Percentiles rank a stretch among this genome's conserved stretches.
phyloP scores from a whole-genome alignment of 2,797 vertebrate species.

The Pangasius sanitwongsei region DNA sequence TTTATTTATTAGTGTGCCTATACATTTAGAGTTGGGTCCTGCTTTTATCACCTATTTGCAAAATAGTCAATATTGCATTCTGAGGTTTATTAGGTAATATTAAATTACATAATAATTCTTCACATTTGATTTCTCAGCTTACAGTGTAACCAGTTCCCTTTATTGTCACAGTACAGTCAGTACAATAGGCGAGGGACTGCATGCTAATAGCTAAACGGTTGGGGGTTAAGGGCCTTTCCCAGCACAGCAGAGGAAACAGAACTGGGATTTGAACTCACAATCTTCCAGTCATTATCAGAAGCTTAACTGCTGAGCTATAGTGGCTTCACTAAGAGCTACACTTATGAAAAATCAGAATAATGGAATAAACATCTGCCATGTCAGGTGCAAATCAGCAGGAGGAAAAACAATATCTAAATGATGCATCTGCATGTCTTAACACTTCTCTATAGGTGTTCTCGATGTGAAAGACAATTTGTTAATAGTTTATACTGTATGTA shows the following conservation, averaged over 20 bases:
- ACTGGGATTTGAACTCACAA: neutral
- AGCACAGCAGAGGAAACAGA: neutral
- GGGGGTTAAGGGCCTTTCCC: constrained; percentile 4
- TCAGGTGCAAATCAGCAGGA: neutral
- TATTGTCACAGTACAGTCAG: neutral
- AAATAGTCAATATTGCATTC: neutral
- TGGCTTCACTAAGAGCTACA: neutral
- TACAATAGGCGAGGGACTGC: neutral
- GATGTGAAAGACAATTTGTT: neutral
- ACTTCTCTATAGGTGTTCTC: neutral
- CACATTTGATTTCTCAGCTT: neutral
- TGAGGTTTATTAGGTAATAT: neutral
- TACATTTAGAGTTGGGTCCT: neutral
- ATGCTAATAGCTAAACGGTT: neutral
- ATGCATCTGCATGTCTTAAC: neutral
- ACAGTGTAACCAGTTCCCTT: neutral
- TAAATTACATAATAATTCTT: neutral
- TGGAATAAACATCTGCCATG: constrained; percentile 13
- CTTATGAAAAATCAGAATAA: neutral
- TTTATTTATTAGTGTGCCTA: neutral
- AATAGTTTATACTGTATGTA: neutral
- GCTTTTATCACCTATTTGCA: neutral
- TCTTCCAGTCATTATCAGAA: neutral
- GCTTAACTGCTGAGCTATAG: neutral
- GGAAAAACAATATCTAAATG: neutral